phyloP scores from a whole-genome alignment of 2,797 vertebrate genomes.

The Lagorchestes hirsutus region DNA sequence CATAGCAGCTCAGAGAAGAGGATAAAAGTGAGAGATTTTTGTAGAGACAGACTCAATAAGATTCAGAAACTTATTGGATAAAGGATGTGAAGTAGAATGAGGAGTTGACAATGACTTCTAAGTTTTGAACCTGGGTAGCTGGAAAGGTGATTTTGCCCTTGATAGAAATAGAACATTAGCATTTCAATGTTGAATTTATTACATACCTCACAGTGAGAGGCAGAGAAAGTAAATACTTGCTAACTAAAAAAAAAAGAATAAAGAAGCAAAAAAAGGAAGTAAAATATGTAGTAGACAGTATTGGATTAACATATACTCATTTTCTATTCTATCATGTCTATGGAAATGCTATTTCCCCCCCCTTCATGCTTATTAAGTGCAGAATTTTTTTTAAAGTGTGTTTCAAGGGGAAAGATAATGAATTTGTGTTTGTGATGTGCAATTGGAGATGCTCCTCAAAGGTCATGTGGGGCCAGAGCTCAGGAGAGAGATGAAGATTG shows the following conservation, averaged over 20 bases:
- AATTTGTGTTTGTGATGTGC: background rate
- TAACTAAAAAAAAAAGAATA: background rate
- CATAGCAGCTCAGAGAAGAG: background rate
- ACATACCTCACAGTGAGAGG: background rate
- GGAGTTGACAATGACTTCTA: background rate
- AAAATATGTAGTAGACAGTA: background rate
- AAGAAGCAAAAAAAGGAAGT: background rate
- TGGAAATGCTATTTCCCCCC: background rate
- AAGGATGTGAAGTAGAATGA: background rate
- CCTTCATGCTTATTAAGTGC: background rate
- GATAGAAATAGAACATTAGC: background rate
- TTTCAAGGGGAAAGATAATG: background rate
- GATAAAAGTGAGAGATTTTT: background rate
- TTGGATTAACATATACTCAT: background rate
- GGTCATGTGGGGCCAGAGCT: background rate
- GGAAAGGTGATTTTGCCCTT: background rate
- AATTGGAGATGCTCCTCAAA: background rate
- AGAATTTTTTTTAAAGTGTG: background rate
- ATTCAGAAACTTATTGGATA: background rate
- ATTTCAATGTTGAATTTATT: background rate
- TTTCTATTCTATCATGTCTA: background rate
- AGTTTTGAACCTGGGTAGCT: background rate
- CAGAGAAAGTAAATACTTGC: background rate
- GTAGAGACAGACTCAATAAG: background rate
- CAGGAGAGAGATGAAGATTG: background rate